Conservation (phyloP, 2,888 invertebrate genomes). For the Drosophila infuscata region DNA sequence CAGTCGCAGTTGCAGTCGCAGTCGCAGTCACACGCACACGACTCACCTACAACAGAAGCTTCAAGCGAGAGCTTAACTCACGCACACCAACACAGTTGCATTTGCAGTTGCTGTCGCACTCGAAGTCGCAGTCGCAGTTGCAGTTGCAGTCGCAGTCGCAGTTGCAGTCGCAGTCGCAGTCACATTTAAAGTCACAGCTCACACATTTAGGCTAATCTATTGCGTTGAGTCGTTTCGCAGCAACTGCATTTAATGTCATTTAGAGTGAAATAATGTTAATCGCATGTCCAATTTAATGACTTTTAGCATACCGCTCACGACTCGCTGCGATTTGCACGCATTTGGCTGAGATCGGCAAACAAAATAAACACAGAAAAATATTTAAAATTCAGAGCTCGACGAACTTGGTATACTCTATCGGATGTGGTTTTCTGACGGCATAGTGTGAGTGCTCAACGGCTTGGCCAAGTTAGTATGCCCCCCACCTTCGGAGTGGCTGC, state of each 20-base stretch:
- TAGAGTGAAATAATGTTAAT: conserved; percentile 78
- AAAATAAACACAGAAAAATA: conserved; percentile 36
- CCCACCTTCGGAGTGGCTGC: background rate
- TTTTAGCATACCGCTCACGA: conserved; percentile 65
- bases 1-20: background rate
- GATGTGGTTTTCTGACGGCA: background rate
- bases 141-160: background rate
- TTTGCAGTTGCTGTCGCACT: background rate
- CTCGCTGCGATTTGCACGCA: conserved; percentile 58
- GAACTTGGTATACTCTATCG: conserved; percentile 7
- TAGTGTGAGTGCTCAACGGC: background rate
- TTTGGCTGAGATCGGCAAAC: conserved; percentile 53
- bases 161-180: background rate
- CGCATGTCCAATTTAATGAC: conserved; percentile 78
- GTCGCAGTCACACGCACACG: conserved; percentile 18
- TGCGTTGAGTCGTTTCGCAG: conserved; percentile 46
- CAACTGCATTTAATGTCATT: conserved; percentile 70
- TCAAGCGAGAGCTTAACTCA: conserved; percentile 15
- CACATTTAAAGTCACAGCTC: conserved; percentile 15
- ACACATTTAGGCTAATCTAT: conserved; percentile 61
- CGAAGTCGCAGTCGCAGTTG: background rate
- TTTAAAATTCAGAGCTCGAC: conserved; percentile 4
- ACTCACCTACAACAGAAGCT: background rate
- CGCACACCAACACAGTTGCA: background rate
- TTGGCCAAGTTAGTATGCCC: conserved; percentile 7